Evolutionary conservation across 2,113 vertebrate species (phyloP).

Genomic region (Hippocampus mohnikei): DNA sequence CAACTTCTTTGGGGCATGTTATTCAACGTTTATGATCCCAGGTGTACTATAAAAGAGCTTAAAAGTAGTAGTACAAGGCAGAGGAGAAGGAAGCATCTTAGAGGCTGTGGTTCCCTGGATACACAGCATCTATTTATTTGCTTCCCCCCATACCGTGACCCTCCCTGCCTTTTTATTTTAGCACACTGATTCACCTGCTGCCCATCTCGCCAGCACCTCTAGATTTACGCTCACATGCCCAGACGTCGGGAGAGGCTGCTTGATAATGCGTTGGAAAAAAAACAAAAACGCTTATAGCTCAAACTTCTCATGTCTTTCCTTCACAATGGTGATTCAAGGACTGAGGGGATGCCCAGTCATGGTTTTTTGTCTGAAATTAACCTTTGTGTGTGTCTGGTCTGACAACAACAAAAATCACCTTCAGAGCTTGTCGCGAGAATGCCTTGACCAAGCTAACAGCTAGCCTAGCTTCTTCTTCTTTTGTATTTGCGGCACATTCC

Average conservation of each 20-base stretch:
- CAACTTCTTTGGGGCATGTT: no score
- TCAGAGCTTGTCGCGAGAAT: no score
- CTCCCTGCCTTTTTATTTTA: slow-evolving; percentile 87
- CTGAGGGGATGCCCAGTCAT: not conserved
- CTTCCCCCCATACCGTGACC: slow-evolving; percentile 71
- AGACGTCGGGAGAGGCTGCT: slow-evolving; percentile 24
- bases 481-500: no score
- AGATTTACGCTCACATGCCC: slow-evolving; percentile 74
- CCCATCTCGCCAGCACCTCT: slow-evolving; percentile 81
- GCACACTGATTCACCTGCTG: slow-evolving; percentile 85
- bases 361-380: no score
- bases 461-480: no score
- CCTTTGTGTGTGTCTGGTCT: no score
- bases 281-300: not conserved
- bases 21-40: no score
- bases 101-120: slow-evolving; percentile 73
- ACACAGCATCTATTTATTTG: slow-evolving; percentile 81
- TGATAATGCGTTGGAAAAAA: slow-evolving; percentile 4
- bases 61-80: not conserved
- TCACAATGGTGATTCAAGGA: not conserved
- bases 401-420: no score
- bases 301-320: not conserved
- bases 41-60: not conserved
- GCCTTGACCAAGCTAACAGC: no score
- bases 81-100: not conserved